phyloP scores from a whole-genome alignment of 2,113 vertebrate genomes.

The Steatornis caripensis region DNA sequence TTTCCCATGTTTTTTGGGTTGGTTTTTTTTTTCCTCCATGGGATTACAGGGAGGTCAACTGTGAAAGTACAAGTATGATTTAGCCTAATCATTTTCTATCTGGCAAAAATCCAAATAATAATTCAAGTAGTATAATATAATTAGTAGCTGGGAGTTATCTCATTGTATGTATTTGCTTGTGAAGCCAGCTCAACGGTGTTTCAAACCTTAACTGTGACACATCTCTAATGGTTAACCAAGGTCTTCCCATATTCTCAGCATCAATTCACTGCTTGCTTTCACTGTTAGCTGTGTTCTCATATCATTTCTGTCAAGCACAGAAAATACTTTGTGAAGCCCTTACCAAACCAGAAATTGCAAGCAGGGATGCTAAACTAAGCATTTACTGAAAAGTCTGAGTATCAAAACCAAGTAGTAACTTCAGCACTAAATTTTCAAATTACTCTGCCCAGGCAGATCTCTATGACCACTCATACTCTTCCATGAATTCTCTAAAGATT shows the following conservation, averaged over 20 bases:
- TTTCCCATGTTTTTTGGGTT: neutral
- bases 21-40: neutral
- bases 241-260: neutral
- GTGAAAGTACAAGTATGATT: slow-evolving; percentile 35
- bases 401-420: neutral
- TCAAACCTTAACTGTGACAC: neutral
- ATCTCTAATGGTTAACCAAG: slow-evolving; percentile 16
- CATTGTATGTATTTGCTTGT: neutral
- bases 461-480: neutral
- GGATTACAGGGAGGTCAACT: slow-evolving; percentile 33
- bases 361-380: neutral
- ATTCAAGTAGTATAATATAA: neutral
- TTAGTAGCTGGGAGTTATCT: neutral
- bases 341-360: neutral
- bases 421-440: neutral
- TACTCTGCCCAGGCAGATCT: neutral
- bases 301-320: neutral
- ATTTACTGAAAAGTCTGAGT: neutral
- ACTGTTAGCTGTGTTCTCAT: neutral
- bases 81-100: slow-evolving; percentile 12
- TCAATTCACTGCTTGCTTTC: neutral
- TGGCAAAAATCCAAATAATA: slow-evolving; percentile 21
- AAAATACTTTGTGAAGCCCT: neutral
- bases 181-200: neutral
- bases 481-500: neutral